Conservation (phyloP, 2,797 vertebrate species). For the Poecilia velifera region DNA sequence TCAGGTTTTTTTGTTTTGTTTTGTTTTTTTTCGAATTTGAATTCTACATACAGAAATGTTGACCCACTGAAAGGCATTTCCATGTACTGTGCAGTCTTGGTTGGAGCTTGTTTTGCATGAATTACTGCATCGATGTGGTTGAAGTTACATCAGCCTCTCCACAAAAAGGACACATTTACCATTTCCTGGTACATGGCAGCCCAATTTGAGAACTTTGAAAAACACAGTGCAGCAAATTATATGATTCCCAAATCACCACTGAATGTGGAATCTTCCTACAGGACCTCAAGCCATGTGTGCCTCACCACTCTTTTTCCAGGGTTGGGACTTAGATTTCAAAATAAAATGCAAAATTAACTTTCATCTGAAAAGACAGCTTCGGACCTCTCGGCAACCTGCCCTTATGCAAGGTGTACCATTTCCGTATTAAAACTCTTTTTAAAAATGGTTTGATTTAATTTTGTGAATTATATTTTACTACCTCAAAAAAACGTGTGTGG, state of each 20-base stretch:
- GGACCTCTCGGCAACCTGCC: background rate
- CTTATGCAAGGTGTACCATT: background rate
- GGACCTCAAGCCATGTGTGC: background rate
- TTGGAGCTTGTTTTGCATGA: background rate
- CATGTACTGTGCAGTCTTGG: background rate
- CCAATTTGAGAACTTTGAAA: background rate
- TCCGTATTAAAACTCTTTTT: background rate
- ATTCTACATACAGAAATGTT: background rate
- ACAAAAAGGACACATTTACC: background rate
- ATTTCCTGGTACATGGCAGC: background rate
- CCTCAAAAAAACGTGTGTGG: background rate
- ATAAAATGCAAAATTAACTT: background rate
- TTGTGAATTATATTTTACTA: background rate
- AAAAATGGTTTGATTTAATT: background rate
- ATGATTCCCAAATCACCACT: background rate
- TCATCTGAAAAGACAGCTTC: no score
- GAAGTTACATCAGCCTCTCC: background rate
- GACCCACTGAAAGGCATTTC: background rate
- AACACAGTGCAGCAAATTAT: background rate
- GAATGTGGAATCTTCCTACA: background rate
- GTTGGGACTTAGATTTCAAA: background rate
- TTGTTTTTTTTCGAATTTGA: background rate
- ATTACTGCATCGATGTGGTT: background rate
- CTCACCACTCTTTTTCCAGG: background rate
- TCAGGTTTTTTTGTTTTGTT: background rate